Conservation (phyloP, 2,888 invertebrate species). For the Drosophila fungiperda region DNA sequence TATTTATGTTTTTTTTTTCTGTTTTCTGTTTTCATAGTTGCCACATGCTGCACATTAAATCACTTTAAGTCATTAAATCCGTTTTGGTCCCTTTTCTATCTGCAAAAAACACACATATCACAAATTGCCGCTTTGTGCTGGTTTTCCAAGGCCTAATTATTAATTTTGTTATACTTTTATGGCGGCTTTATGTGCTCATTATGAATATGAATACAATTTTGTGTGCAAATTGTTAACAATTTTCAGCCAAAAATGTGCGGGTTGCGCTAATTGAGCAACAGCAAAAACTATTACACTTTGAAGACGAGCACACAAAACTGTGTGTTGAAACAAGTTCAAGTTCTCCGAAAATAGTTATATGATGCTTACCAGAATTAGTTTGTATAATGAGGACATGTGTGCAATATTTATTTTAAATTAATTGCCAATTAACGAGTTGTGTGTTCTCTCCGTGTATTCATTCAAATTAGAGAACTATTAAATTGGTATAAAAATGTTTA, state of each 20-base stretch:
- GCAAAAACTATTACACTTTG: slow-evolving; percentile 11
- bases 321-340: slow-evolving; percentile 5
- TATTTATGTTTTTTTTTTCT: slow-evolving; percentile 1
- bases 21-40: slow-evolving; percentile 4
- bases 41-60: slow-evolving; percentile 32
- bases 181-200: slow-evolving; percentile 35
- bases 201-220: slow-evolving; percentile 49
- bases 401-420: no score
- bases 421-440: not conserved
- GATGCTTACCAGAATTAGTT: not conserved
- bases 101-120: not conserved
- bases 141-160: slow-evolving; percentile 38
- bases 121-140: slow-evolving; percentile 41
- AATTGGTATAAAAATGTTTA: not conserved
- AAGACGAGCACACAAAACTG: slow-evolving; percentile 1
- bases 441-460: not conserved
- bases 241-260: slow-evolving; percentile 32
- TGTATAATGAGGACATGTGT: not conserved
- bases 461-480: not conserved
- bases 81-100: not conserved
- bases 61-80: slow-evolving; percentile 34
- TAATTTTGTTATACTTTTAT: slow-evolving; percentile 30
- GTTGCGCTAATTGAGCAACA: slow-evolving; percentile 39
- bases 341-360: not conserved
- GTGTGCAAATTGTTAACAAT: slow-evolving; percentile 24